These are phyloP conservation scores for Gnathonemus longibarbis DNA, from an alignment of 2,113 vertebrate species.

Conservation along the genomic window DNA sequence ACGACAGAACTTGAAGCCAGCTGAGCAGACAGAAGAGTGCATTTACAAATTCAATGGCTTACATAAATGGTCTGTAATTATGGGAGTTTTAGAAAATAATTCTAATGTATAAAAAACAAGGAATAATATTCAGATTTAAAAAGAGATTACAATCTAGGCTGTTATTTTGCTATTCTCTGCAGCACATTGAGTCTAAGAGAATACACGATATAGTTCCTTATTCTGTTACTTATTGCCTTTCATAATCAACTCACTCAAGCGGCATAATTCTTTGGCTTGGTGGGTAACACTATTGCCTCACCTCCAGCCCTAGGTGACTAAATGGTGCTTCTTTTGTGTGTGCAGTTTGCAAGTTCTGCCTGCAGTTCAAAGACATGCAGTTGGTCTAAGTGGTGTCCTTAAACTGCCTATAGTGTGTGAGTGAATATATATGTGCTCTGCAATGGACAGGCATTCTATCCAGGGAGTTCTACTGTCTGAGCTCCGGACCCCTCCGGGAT, in stretches of 20 bases:
- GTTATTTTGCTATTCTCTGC: neutral
- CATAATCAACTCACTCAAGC: neutral
- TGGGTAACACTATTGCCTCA: neutral
- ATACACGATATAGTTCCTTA: neutral
- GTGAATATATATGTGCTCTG: neutral
- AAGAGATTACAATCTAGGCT: neutral
- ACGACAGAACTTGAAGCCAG: neutral
- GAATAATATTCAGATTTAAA: neutral
- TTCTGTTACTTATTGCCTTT: neutral
- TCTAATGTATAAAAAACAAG: neutral
- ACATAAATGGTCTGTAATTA: neutral
- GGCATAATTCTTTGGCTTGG: neutral
- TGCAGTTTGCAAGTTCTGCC: neutral
- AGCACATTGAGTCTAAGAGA: neutral
- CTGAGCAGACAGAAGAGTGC: neutral
- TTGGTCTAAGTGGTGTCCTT: neutral
- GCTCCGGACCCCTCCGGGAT: neutral
- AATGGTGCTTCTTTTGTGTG: neutral
- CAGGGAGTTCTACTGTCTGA: neutral
- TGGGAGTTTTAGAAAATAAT: neutral
- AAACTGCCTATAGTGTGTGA: neutral
- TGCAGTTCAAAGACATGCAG: neutral
- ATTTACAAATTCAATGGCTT: constrained; percentile 1
- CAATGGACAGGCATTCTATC: neutral
- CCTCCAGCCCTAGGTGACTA: neutral